Conservation (phyloP, 2,113 vertebrate genomes). For the Aptenodytes forsteri region DNA sequence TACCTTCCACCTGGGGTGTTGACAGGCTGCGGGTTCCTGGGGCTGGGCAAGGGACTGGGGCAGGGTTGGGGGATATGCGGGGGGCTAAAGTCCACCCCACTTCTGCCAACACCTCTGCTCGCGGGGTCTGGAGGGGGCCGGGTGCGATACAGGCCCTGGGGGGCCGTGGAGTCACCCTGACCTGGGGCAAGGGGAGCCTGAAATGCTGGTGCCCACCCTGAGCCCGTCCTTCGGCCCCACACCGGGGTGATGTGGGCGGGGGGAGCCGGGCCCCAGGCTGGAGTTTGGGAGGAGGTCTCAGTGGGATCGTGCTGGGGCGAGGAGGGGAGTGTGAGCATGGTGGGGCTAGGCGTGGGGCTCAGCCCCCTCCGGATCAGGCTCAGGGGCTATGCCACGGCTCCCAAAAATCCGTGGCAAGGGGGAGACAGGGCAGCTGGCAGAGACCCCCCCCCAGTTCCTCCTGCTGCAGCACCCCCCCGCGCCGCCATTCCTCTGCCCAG, state of each 20-base stretch:
- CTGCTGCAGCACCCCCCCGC: background rate
- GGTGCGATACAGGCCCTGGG: accelerated
- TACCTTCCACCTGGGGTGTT: no score
- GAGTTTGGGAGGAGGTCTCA: background rate
- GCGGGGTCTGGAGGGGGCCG: accelerated
- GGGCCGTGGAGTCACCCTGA: accelerated
- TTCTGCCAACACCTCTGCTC: accelerated
- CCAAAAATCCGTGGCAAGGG: accelerated
- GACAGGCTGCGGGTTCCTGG: no score
- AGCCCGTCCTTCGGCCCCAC: accelerated
- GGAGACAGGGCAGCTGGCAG: background rate
- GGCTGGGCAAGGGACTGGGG: background rate
- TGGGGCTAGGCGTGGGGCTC: accelerated
- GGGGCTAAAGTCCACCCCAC: background rate
- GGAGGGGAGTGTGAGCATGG: accelerated
- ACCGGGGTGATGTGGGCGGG: accelerated
- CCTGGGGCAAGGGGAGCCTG: accelerated
- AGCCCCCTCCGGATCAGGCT: background rate
- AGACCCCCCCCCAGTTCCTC: background rate
- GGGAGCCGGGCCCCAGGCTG: accelerated
- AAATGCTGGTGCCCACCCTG: background rate
- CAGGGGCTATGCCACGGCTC: accelerated
- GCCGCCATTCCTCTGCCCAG: accelerated
- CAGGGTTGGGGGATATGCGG: accelerated
- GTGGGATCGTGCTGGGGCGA: accelerated